Evolutionary conservation across 2,113 vertebrate species (phyloP).

Genomic region (Peromyscus leucopus): DNA sequence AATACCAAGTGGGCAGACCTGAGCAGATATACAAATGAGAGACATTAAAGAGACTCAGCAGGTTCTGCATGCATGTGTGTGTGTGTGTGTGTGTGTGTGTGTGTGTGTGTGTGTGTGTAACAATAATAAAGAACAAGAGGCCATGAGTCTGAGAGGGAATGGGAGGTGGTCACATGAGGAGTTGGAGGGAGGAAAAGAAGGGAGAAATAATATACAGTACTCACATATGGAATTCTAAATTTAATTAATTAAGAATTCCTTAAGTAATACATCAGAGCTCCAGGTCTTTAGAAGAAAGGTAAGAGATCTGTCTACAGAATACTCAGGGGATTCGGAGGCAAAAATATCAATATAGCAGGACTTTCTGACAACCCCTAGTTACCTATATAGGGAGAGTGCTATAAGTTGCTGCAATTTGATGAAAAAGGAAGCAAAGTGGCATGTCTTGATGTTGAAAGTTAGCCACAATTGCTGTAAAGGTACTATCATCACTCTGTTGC

Average conservation of each 20-base stretch:
- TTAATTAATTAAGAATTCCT: not conserved
- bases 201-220: not conserved
- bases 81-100: not conserved
- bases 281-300: not conserved
- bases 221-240: not conserved
- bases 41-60: not conserved
- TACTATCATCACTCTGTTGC: not conserved
- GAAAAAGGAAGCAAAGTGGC: not conserved
- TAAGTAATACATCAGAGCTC: not conserved
- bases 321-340: not conserved
- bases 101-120: not conserved
- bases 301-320: not conserved
- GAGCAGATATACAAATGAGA: not conserved
- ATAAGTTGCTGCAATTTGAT: not conserved
- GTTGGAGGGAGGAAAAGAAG: not conserved
- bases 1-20: not conserved
- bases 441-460: not conserved
- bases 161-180: not conserved
- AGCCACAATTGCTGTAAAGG: not conserved
- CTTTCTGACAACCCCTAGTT: not conserved
- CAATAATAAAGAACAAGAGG: not conserved
- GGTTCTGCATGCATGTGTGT: not conserved
- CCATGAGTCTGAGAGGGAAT: not conserved
- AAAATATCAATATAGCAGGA: not conserved
- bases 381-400: conserved; percentile 9